Base-by-base conservation (phyloP, 2,797 vertebrate genomes). In the Eptatretus atami region DNA sequence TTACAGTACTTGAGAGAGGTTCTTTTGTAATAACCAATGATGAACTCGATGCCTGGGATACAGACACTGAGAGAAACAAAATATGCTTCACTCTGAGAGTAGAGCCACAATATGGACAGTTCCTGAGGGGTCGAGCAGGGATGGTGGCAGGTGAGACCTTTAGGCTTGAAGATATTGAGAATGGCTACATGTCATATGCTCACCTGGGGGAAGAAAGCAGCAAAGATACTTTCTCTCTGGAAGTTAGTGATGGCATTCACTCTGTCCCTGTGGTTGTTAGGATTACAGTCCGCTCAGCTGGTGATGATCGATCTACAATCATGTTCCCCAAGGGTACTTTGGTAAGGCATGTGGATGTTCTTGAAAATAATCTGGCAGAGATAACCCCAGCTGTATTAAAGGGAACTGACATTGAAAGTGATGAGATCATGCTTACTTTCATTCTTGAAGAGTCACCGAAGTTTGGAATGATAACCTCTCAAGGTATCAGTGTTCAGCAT, bases 161-260 rank as follows among this genome's bases (percentile, higher is more conserved):
- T 67, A 63, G 69, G 2, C 70, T 79, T 64, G 76, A 79, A 67
- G 80, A 83, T 66, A 73, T 86, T 60, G 68, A 73, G 67, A 79
- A 73, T 64, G 73, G 76, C 10, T 74, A 65, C 8, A 63, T 86
- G 64, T 74, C 76, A 65, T 86, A 88, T 60, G 71, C 78, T 67
- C 81, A 84, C 9, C 67, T 63, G 12, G 77, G 78, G 54, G 73
- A 78, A 53, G 80, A 83, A 70, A 77, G 76, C 10, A 69, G 74
- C 11, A 74, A 57, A 44, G 82, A 90, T 65, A 66, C 69, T 14
- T 80, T 81, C 54, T 78, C 77, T 64, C 53, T 86, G 53, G 76
- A 82, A 64, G 76, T 84, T 65, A 84, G 77, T 66, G 82, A 85
- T 64, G 77, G 77, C 53, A 78, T 81, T 31, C 79, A 84, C 54